A percentile compares a stretch with the other conserved stretches of the same genome.
Evolutionary conservation across 2,797 vertebrate species (phyloP).

Genomic region (Gila robusta): DNA sequence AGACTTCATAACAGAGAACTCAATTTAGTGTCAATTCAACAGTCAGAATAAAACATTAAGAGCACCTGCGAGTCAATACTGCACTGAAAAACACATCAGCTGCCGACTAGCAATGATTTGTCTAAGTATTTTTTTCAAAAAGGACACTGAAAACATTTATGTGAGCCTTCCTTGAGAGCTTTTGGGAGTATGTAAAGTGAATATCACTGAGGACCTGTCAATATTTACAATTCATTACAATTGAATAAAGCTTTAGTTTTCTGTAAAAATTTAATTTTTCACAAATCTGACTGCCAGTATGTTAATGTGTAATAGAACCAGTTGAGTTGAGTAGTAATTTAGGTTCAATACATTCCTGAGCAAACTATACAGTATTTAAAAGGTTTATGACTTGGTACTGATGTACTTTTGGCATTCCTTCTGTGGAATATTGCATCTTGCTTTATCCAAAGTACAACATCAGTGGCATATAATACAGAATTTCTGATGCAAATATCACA

Average conservation of each 20-base stretch:
- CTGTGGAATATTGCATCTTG: background rate
- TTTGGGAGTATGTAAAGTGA: background rate
- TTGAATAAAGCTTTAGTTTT: background rate
- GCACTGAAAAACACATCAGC: background rate
- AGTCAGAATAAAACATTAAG: slow-evolving; percentile 7
- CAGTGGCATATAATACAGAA: background rate
- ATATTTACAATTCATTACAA: background rate
- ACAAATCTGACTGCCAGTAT: background rate
- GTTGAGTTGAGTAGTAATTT: background rate
- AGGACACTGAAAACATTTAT: background rate
- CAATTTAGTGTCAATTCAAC: background rate
- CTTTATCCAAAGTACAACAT: slow-evolving; percentile 2
- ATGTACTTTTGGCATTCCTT: background rate
- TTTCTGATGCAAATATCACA: background rate
- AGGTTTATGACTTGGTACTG: background rate
- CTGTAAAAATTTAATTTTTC: background rate
- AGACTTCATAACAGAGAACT: background rate
- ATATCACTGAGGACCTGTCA: background rate
- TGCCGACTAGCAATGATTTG: background rate
- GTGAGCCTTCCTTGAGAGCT: background rate
- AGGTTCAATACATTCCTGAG: background rate
- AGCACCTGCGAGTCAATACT: background rate
- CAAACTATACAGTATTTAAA: background rate
- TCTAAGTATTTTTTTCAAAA: background rate
- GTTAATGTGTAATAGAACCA: background rate